A percentile compares a stretch with the other conserved stretches of the same genome.
Evolutionary conservation across 2,113 vertebrate genomes (phyloP).

Genomic region (Poeciliopsis prolifica): DNA sequence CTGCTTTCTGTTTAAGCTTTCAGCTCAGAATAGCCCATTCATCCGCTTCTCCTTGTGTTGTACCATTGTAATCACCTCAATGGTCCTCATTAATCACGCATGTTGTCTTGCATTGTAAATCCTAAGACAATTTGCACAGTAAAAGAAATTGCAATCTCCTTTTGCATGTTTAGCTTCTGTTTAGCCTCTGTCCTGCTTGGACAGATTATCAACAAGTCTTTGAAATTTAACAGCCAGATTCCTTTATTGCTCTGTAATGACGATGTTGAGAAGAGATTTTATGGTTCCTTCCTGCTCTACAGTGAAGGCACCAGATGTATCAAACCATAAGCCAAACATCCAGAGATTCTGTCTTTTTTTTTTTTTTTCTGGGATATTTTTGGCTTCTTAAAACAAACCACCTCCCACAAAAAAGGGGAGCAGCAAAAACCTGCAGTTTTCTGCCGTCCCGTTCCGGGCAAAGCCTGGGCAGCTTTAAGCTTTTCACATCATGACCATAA

Average conservation of each 20-base stretch:
- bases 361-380: conserved; percentile 59
- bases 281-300: conserved; percentile 7
- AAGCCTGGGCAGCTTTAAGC: conserved; percentile 36
- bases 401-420: conserved; percentile 53
- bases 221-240: conserved; percentile 52
- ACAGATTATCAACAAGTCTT: conserved; percentile 49
- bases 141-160: conserved; percentile 59
- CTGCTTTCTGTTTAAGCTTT: conserved; percentile 41
- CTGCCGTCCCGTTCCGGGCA: conserved; percentile 18
- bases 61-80: conserved; percentile 57
- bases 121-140: conserved; percentile 35
- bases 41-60: conserved; percentile 23
- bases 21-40: conserved; percentile 4
- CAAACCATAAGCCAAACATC: conserved; percentile 63
- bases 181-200: conserved; percentile 24
- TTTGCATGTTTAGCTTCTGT: conserved; percentile 61
- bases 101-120: conserved; percentile 55
- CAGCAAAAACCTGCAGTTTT: conserved; percentile 54
- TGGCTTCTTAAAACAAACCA: conserved; percentile 58
- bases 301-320: conserved; percentile 53
- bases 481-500: conserved; percentile 21
- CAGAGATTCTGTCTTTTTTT: conserved; percentile 47
- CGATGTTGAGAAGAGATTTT: conserved; percentile 49
- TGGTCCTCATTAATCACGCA: conserved; percentile 61
- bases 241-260: conserved; percentile 29